Conservation (phyloP, 1,140 invertebrate species). For the Ericerus pela region DNA sequence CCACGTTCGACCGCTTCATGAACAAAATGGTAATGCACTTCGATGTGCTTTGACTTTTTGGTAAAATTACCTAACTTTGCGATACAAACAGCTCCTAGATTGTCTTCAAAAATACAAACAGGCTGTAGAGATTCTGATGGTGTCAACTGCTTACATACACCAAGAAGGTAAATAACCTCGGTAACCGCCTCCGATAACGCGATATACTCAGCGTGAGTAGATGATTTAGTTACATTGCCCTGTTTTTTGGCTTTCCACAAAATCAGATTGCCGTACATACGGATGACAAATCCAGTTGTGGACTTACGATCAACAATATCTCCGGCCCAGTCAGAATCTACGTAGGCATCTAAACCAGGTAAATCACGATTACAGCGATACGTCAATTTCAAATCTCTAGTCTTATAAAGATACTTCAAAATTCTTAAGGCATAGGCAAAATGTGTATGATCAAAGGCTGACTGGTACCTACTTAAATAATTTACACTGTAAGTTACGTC, state of each 20-base stretch:
- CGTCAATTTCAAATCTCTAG: conserved; percentile 21
- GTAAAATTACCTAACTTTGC: not conserved
- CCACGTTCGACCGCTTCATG: not conserved
- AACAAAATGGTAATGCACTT: not conserved
- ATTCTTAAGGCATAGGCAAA: conserved; percentile 33
- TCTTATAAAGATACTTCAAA: conserved; percentile 31
- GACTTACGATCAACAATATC: conserved; percentile 26
- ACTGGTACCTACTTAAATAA: conserved; percentile 33
- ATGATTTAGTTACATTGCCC: conserved; percentile 22
- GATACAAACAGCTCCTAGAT: not conserved
- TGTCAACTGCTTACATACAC: not conserved
- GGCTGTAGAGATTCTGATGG: too few species aligned
- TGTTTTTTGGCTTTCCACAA: conserved; percentile 25
- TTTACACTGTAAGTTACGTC: conserved; percentile 34
- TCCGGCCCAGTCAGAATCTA: conserved; percentile 29
- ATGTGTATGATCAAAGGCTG: conserved; percentile 26
- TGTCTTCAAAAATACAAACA: not conserved
- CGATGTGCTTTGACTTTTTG: not conserved
- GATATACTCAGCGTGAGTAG: conserved; percentile 27
- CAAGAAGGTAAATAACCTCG: conserved; percentile 18
- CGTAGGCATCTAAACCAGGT: not conserved
- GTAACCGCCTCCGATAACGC: conserved; percentile 22
- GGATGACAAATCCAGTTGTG: conserved; percentile 23
- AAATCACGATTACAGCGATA: not conserved
- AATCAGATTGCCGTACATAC: conserved; percentile 18